These are phyloP conservation scores for Gnathonemus echidnorhynchus DNA, from an alignment of 2,113 vertebrate genomes.

Conservation along the genomic window DNA sequence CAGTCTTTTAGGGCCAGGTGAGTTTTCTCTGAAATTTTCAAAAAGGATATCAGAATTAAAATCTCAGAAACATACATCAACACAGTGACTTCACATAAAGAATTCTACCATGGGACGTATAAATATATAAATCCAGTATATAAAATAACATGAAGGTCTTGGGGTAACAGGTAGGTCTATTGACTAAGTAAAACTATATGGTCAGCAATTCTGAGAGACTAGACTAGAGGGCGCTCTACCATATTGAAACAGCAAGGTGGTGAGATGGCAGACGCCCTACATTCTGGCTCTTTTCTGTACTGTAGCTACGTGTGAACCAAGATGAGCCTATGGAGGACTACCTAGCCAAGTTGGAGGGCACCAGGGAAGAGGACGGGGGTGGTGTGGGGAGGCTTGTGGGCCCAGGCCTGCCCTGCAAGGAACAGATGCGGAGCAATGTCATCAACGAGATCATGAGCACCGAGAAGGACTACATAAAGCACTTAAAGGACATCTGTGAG, in stretches of 20 bases:
- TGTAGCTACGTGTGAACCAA: constrained; percentile 91
- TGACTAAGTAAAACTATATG: not conserved
- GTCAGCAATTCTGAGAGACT: not conserved
- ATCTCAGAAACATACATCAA: not conserved
- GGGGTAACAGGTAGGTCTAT: not conserved
- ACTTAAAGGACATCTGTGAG: constrained; percentile 94
- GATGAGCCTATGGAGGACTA: constrained; percentile 85
- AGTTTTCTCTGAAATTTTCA: not conserved
- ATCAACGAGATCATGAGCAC: constrained; percentile 96
- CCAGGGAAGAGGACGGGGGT: constrained; percentile 52
- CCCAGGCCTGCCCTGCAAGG: constrained; percentile 77
- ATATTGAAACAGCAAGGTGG: not conserved
- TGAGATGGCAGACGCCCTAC: not conserved
- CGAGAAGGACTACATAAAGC: constrained; percentile 93
- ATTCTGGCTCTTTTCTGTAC: not conserved
- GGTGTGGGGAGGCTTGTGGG: constrained; percentile 54
- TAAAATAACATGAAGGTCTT: not conserved
- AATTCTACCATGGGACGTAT: not conserved
- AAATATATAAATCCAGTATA: not conserved
- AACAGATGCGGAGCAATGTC: constrained; percentile 93
- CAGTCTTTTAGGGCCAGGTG: not conserved
- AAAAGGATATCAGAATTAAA: not conserved
- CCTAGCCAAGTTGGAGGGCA: constrained; percentile 59
- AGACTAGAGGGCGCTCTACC: not conserved
- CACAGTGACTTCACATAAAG: not conserved